A percentile compares a stretch with the other conserved stretches of the same genome.
Conservation (phyloP, 2,797 vertebrate genomes). For the Falco rusticolus region DNA sequence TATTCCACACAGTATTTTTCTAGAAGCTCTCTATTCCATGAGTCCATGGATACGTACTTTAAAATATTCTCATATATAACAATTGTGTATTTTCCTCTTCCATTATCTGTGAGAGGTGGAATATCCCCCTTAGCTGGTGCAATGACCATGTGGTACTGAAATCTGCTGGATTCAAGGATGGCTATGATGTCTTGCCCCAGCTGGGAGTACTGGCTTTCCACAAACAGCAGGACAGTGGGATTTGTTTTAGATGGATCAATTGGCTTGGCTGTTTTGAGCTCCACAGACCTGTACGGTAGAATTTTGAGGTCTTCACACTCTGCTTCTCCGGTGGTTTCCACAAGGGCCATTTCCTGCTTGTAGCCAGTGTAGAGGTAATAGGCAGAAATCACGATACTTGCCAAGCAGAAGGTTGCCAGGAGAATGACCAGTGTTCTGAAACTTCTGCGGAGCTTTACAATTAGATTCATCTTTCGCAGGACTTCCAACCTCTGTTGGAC, state of each 20-base stretch:
- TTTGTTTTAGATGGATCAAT: conserved; percentile 89
- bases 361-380: conserved; percentile 94
- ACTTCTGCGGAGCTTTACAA: conserved; percentile 84
- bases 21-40: conserved; percentile 93
- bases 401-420: conserved; percentile 91
- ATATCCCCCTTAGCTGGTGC: conserved; percentile 94
- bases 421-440: conserved; percentile 90
- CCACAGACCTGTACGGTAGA: conserved; percentile 83
- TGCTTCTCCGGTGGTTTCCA: conserved; percentile 83
- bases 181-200: conserved; percentile 95
- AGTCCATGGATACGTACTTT: conserved; percentile 93
- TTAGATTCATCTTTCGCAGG: conserved; percentile 85
- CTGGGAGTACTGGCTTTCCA: conserved; percentile 97
- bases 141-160: conserved; percentile 92
- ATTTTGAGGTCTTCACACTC: conserved; percentile 87
- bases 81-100: conserved; percentile 89
- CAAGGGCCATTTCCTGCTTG: conserved; percentile 88
- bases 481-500: not conserved
- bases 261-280: conserved; percentile 86
- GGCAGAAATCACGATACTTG: conserved; percentile 91
- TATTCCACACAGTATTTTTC: conserved; percentile 97
- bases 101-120: conserved; percentile 90
- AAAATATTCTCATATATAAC: conserved; percentile 96
- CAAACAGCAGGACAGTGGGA: conserved; percentile 88
- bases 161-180: conserved; percentile 92